phyloP scores from a whole-genome alignment of 2,888 invertebrate genomes.

The Aphidoletes aphidimyza region DNA sequence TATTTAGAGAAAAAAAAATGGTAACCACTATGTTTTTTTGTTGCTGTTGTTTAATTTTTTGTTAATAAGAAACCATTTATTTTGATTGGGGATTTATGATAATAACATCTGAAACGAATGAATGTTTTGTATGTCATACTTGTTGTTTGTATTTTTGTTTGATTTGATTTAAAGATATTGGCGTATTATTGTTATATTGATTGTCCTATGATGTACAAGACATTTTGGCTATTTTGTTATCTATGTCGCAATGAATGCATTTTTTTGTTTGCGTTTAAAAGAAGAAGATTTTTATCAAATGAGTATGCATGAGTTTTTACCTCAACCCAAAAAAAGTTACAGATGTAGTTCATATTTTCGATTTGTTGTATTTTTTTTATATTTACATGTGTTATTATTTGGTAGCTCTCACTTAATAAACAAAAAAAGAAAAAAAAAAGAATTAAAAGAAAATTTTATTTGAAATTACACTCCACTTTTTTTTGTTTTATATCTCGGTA shows the following conservation, averaged over 20 bases:
- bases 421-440: background rate
- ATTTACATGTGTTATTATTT: slow-evolving; percentile 35
- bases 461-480: slow-evolving; percentile 2
- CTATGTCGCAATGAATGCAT: background rate
- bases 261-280: background rate
- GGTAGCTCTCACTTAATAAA: slow-evolving; percentile 15
- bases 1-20: background rate
- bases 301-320: slow-evolving; percentile 6
- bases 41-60: too few species aligned
- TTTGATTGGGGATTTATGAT: background rate
- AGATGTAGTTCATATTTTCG: background rate
- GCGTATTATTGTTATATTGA: too few species aligned
- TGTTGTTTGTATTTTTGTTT: background rate
- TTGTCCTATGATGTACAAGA: background rate
- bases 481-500: too few species aligned
- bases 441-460: background rate
- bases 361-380: background rate
- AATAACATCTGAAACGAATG: slow-evolving; percentile 35
- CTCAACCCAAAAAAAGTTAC: background rate
- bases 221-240: background rate
- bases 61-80: background rate
- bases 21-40: background rate
- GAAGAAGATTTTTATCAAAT: background rate
- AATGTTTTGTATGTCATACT: background rate
- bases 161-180: background rate